Evolutionary conservation across 1,140 invertebrate species (phyloP).

Genomic region (Anthonomus grandis): DNA sequence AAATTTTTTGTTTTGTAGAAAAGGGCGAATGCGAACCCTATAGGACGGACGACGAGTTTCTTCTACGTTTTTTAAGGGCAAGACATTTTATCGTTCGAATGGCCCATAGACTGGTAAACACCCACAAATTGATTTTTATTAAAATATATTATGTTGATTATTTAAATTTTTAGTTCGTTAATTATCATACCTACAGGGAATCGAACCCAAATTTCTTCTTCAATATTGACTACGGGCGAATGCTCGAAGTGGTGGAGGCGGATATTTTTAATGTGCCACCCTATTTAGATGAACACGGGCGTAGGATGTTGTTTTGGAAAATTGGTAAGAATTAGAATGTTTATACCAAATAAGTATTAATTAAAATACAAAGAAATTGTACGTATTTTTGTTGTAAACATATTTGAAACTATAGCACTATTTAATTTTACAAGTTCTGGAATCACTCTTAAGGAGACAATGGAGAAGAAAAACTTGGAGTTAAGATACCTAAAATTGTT

Average conservation of each 20-base stretch:
- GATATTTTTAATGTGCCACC: slow-evolving; percentile 68
- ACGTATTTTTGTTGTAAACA: too few species aligned
- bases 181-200: slow-evolving; percentile 72
- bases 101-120: slow-evolving; percentile 76
- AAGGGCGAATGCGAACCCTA: slow-evolving; percentile 69
- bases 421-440: too few species aligned
- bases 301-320: slow-evolving; percentile 64
- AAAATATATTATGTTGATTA: neutral
- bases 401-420: too few species aligned
- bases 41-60: slow-evolving; percentile 76
- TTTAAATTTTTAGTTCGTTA: slow-evolving; percentile 52
- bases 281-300: slow-evolving; percentile 67
- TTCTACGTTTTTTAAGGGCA: slow-evolving; percentile 79
- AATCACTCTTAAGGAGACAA: too few species aligned
- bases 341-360: too few species aligned
- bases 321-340: slow-evolving; percentile 55
- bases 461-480: too few species aligned
- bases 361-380: too few species aligned
- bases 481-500: too few species aligned
- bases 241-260: slow-evolving; percentile 64
- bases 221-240: slow-evolving; percentile 61
- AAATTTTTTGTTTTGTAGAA: slow-evolving; percentile 53
- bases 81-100: slow-evolving; percentile 75
- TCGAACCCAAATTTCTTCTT: slow-evolving; percentile 66
- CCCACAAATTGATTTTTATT: neutral